Conservation (phyloP, 2,797 vertebrate species). For the Alca torda region DNA sequence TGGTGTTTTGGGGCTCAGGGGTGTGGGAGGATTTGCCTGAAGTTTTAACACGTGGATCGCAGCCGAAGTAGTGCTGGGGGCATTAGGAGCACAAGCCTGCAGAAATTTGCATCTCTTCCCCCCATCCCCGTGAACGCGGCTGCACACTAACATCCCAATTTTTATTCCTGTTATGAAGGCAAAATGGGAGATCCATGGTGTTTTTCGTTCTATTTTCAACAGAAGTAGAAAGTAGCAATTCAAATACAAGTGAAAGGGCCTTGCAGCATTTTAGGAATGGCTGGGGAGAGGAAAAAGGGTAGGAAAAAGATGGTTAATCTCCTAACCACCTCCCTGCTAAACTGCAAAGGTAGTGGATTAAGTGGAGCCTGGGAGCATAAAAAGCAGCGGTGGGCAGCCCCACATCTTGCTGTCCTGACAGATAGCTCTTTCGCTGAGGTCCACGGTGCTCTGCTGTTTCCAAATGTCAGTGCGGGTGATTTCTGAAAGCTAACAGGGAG, state of each 20-base stretch:
- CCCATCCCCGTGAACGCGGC: fast-evolving
- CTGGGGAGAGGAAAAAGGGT: not conserved
- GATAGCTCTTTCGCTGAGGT: not conserved
- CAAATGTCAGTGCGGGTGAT: not conserved
- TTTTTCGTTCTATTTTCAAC: not conserved
- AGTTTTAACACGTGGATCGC: not conserved
- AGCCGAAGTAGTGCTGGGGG: not conserved
- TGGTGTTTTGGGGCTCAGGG: not conserved
- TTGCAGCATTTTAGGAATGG: not conserved
- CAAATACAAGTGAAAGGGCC: not conserved
- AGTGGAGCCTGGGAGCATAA: not conserved
- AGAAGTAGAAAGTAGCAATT: not conserved
- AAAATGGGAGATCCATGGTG: not conserved
- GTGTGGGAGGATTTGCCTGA: not conserved
- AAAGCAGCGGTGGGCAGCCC: not conserved
- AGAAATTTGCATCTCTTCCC: not conserved
- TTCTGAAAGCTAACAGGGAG: not conserved
- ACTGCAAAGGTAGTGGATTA: not conserved
- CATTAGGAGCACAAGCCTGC: not conserved
- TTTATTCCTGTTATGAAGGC: not conserved
- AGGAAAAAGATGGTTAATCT: not conserved
- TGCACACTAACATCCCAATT: not conserved
- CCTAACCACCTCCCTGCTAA: not conserved
- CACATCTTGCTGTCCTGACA: not conserved
- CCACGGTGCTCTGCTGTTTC: not conserved